Base-by-base conservation (phyloP, 2,888 invertebrate genomes). In the Bombylius discolor region DNA sequence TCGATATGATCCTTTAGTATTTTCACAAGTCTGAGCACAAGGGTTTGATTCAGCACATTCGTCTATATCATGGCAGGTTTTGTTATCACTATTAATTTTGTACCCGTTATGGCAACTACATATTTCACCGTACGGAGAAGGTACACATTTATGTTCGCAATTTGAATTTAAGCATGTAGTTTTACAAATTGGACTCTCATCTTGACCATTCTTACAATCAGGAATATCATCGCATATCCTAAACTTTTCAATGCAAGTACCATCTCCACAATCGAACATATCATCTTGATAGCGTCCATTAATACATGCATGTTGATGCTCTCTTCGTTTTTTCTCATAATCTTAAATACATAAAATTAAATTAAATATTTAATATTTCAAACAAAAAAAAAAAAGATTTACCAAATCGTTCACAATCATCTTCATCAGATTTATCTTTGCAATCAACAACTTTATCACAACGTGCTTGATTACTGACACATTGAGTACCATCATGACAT, bases 181-280 rank as follows among this genome's bases (percentile, higher is more conserved):
- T 76, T 80, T 67, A 63, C 89, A 89, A 1, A 76, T 68, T 3
- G 80, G 81, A 0, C 77, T 76, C 70, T 91, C 90, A 66, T 91
- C 90, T 8, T 80, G 79, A 1, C 78, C 81, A 64, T 86, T 86
- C 48, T 68, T 68, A 65, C 90, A 91, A 67, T 90, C 80, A 0
- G 68, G 63, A 1, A 69, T 69, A 0, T 76, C 76, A 65, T 89
- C 80, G 69, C 89, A 89, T 0, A 85, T 81, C 6, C 78, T 73
- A 0, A 71, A 65, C 69, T 79, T 78, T 56, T 82, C 78, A 7
- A 89, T 73, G 64, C 89, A 90, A 52, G 79, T 76, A 0, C 85
- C 85, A 56, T 76, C 77, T 33, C 72, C 74, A 64, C 85, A 84
- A 56, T 72, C 72, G 63, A 77, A 83, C 59, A 77, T 76, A 52